Evolutionary conservation across 2,797 vertebrate genomes (phyloP).

Genomic region (Cetoscarus ocellatus): DNA sequence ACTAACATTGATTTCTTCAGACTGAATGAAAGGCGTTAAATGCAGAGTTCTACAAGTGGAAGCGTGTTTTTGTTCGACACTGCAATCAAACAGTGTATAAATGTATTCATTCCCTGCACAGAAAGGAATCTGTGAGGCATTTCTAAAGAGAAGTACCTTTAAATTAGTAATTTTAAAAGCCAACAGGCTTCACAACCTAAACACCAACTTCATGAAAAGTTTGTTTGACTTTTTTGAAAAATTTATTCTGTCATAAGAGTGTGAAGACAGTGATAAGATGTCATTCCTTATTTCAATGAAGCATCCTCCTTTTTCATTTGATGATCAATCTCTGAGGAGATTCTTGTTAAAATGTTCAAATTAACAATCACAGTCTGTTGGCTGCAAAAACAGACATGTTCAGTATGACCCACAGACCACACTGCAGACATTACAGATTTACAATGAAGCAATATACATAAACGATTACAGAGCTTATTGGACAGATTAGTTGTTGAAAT

Average conservation of each 20-base stretch:
- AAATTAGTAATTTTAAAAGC: too few species aligned
- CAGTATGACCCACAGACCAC: too few species aligned
- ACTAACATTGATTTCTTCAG: not conserved
- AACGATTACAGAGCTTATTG: not conserved
- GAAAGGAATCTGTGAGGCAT: not conserved
- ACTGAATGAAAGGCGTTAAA: not conserved
- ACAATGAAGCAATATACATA: not conserved
- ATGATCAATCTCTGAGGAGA: not conserved
- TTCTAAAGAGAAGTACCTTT: too few species aligned
- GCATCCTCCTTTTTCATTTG: not conserved
- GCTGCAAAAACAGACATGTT: too few species aligned
- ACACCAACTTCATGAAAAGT: too few species aligned
- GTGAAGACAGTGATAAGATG: not conserved
- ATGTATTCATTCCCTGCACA: not conserved
- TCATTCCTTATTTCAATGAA: not conserved
- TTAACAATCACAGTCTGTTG: too few species aligned
- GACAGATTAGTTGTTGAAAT: not conserved
- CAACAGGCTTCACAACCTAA: too few species aligned
- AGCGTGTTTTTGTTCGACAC: too few species aligned
- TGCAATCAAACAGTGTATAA: not conserved
- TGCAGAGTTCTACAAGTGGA: not conserved
- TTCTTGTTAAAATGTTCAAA: too few species aligned
- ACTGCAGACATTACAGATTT: not conserved
- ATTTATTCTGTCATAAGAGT: not conserved
- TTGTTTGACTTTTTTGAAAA: not conserved